These are phyloP conservation scores for Phrynocephalus forsythii DNA, from an alignment of 2,797 vertebrate genomes.

Conservation along the genomic window DNA sequence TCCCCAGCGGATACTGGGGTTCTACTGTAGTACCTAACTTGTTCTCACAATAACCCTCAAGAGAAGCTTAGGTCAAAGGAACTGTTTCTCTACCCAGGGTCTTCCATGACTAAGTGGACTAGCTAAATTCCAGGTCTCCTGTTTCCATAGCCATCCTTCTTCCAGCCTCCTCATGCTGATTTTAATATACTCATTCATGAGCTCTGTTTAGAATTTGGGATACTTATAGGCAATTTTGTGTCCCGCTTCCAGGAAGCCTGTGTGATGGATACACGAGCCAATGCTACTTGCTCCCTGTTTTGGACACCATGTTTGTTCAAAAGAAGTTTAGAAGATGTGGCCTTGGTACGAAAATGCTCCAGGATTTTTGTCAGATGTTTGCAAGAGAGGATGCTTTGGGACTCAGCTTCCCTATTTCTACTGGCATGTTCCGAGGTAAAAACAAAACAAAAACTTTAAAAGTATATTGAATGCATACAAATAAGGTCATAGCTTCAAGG, in stretches of 20 bases:
- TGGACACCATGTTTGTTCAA: conserved; percentile 90
- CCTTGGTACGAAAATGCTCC: conserved; percentile 85
- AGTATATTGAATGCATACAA: conserved; percentile 38
- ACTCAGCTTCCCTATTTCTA: conserved; percentile 88
- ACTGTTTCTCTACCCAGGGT: not conserved
- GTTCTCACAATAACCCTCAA: too few relatives aligned
- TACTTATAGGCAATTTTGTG: conserved; percentile 18
- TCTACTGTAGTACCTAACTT: not conserved
- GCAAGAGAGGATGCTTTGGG: conserved; percentile 84
- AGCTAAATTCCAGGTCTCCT: not conserved
- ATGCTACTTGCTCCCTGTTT: conserved; percentile 87
- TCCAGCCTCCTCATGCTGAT: not conserved
- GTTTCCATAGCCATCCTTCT: not conserved
- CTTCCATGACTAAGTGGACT: not conserved
- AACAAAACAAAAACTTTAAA: rapidly evolving
- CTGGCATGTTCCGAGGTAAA: conserved; percentile 89
- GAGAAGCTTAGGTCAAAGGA: too few relatives aligned
- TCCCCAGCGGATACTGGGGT: too few relatives aligned
- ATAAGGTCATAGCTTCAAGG: not conserved
- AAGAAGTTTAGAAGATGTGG: conserved; percentile 81
- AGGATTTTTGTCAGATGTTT: conserved; percentile 88
- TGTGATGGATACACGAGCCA: conserved; percentile 77
- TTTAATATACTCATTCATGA: not conserved
- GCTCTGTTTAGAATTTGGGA: not conserved
- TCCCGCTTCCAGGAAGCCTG: conserved; percentile 82